Conservation (phyloP, 2,113 vertebrate genomes). For the Aspidoscelis tigris region DNA sequence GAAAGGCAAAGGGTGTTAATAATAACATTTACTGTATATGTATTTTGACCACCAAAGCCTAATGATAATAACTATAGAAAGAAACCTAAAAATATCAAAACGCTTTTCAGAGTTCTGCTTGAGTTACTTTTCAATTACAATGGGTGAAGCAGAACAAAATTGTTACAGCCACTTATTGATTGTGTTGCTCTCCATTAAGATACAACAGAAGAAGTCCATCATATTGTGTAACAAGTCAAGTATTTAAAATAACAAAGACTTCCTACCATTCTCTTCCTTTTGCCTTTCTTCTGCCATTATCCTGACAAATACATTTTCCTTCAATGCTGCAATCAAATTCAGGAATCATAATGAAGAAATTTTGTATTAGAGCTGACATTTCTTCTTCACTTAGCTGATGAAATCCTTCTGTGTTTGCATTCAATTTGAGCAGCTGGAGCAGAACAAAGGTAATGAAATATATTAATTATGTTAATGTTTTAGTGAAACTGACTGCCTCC, state of each 20-base stretch:
- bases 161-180: conserved; percentile 91
- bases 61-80: conserved; percentile 73
- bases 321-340: conserved; percentile 64
- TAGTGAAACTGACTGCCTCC: conserved; percentile 72
- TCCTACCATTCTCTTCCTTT: conserved; percentile 77
- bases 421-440: conserved; percentile 72
- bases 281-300: conserved; percentile 65
- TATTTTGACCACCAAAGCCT: conserved; percentile 62
- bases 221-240: conserved; percentile 87
- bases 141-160: conserved; percentile 89
- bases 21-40: conserved; percentile 63
- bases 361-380: conserved; percentile 58
- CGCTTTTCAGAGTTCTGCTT: conserved; percentile 85
- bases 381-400: conserved; percentile 63
- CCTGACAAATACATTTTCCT: conserved; percentile 61
- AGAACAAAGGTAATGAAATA: conserved; percentile 80
- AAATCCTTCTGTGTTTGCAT: conserved; percentile 63
- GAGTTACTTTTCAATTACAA: conserved; percentile 94
- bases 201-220: conserved; percentile 85
- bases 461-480: conserved; percentile 84
- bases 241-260: conserved; percentile 86
- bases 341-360: conserved; percentile 68
- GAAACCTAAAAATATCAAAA: conserved; percentile 65
- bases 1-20: conserved; percentile 65
- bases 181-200: conserved; percentile 87